Conservation (phyloP, 2,888 invertebrate species). For the Aphidius colemani region DNA sequence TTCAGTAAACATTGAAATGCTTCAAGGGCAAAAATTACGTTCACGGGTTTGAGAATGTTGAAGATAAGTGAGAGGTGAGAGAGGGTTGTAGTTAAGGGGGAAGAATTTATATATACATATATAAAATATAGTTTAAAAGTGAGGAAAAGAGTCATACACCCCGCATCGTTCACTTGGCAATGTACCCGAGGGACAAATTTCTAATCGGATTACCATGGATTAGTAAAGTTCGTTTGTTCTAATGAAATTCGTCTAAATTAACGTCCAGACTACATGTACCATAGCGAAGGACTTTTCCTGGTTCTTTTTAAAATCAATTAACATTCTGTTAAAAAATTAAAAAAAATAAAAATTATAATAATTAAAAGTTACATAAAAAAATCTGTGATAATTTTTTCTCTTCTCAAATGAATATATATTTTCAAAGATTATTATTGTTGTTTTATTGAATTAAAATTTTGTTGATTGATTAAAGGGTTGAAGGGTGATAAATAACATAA, state of each 20-base stretch:
- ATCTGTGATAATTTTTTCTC: neutral
- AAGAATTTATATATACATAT: conserved; percentile 22
- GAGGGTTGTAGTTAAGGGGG: conserved; percentile 25
- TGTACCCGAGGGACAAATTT: conserved; percentile 55
- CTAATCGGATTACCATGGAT: conserved; percentile 60
- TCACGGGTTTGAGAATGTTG: neutral
- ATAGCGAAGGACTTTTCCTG: conserved; percentile 6
- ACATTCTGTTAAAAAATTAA: neutral
- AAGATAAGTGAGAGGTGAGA: conserved; percentile 14
- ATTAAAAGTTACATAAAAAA: neutral
- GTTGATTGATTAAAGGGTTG: neutral
- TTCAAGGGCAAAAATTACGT: conserved; percentile 18
- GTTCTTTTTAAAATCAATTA: conserved; percentile 17
- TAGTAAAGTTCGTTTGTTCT: conserved; percentile 61
- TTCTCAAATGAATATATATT: neutral
- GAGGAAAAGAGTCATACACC: conserved; percentile 29
- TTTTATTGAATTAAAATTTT: neutral
- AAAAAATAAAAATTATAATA: neutral
- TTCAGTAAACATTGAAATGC: conserved; percentile 40
- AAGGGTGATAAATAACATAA: neutral
- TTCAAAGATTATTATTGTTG: neutral
- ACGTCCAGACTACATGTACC: conserved; percentile 46
- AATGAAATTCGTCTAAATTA: conserved; percentile 61
- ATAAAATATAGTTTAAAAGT: conserved; percentile 13
- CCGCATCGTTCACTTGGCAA: conserved; percentile 44